A percentile compares a stretch with the other conserved stretches of the same genome.
Evolutionary conservation across 2,113 vertebrate species (phyloP).

Genomic region (Ardeotis arabs): DNA sequence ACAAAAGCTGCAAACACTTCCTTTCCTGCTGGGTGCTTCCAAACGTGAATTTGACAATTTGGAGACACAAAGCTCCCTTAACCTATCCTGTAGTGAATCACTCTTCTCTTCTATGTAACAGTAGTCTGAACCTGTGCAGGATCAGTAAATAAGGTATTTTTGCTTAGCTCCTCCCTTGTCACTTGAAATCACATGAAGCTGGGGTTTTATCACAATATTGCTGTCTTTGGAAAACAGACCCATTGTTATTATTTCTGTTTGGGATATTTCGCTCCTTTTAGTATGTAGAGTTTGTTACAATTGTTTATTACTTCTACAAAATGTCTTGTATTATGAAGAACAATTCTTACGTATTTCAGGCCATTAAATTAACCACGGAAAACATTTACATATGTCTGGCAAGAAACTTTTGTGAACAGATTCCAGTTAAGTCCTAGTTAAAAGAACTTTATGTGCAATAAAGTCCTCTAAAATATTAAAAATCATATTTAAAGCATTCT

Average conservation of each 20-base stretch:
- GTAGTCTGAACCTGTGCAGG: not conserved
- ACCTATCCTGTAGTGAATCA: not conserved
- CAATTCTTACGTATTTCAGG: slow-evolving; percentile 63
- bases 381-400: slow-evolving; percentile 77
- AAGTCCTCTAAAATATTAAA: slow-evolving; percentile 91
- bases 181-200: not conserved
- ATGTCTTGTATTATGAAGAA: slow-evolving; percentile 6
- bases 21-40: not conserved
- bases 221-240: not conserved
- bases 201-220: not conserved
- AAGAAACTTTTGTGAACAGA: slow-evolving; percentile 81
- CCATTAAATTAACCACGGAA: slow-evolving; percentile 76
- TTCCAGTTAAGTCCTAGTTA: slow-evolving; percentile 80
- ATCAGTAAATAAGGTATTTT: not conserved
- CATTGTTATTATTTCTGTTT: not conserved
- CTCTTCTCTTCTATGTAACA: not conserved
- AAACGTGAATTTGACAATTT: not conserved
- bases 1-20: not conserved
- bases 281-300: not conserved
- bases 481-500: slow-evolving; percentile 85
- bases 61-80: not conserved
- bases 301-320: slow-evolving; percentile 3
- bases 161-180: not conserved
- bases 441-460: slow-evolving; percentile 79
- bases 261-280: not conserved